These are phyloP conservation scores for Otolemur garnettii DNA, from an alignment of 2,113 vertebrate genomes.

Conservation along the genomic window DNA sequence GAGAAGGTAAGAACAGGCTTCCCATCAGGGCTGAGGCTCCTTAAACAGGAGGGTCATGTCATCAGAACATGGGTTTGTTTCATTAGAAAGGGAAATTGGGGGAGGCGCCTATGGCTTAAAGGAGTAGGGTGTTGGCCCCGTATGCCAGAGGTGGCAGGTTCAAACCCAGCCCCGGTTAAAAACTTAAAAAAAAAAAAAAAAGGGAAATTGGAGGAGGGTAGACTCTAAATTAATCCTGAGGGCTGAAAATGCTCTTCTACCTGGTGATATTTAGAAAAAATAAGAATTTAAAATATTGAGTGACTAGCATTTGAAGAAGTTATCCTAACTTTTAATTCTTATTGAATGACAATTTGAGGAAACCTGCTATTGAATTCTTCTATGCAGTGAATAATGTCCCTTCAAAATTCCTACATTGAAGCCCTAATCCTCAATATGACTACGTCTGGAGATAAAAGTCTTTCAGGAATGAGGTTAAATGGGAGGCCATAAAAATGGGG, in stretches of 20 bases:
- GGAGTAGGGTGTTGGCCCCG: no score
- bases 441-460: not conserved
- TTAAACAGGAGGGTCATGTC: not conserved
- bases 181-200: no score
- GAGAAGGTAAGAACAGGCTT: not conserved
- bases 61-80: not conserved
- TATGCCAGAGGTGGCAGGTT: no score
- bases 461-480: not conserved
- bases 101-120: no score
- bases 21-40: not conserved
- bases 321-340: slow-evolving; percentile 22
- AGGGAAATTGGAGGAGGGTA: not conserved
- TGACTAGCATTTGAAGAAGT: slow-evolving; percentile 19
- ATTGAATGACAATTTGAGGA: slow-evolving; percentile 13
- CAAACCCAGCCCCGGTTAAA: no score
- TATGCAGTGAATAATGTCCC: not conserved
- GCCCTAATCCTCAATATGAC: not conserved
- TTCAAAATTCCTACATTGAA: not conserved
- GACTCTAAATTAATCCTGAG: not conserved
- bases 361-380: slow-evolving; percentile 42
- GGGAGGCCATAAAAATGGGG: not conserved
- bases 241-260: not conserved
- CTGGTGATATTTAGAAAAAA: not conserved
- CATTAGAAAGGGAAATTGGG: not conserved
- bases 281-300: not conserved